Conservation (phyloP, 2,888 invertebrate genomes). For the Drosophila meridiana region DNA sequence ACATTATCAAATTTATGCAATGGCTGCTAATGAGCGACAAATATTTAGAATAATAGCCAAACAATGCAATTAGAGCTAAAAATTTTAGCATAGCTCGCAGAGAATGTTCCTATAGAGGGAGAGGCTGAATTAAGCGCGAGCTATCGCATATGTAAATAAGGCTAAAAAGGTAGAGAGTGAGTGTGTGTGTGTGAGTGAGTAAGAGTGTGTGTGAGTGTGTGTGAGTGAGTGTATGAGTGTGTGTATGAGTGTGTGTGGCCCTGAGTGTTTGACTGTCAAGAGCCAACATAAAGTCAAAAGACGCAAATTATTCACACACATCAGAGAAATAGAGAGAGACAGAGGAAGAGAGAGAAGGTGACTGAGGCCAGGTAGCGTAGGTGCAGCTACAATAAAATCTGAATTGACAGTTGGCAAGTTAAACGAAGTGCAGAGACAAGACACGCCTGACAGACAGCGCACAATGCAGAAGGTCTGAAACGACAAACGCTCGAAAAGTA, state of each 20-base stretch:
- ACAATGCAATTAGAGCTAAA: slow-evolving; percentile 51
- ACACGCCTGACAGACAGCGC: slow-evolving; percentile 18
- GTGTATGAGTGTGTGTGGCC: slow-evolving; percentile 17
- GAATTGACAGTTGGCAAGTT: slow-evolving; percentile 62
- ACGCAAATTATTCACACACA: slow-evolving; percentile 61
- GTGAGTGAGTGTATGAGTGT: not conserved
- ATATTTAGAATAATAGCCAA: slow-evolving; percentile 45
- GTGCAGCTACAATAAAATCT: slow-evolving; percentile 49
- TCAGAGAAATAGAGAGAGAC: not conserved
- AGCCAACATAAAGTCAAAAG: slow-evolving; percentile 72
- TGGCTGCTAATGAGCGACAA: slow-evolving; percentile 47
- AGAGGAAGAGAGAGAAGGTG: not conserved
- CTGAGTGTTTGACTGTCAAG: slow-evolving; percentile 52
- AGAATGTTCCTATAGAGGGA: not conserved
- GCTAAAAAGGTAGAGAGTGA: slow-evolving; percentile 37
- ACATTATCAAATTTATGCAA: slow-evolving; percentile 22
- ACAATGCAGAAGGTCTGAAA: slow-evolving; percentile 44
- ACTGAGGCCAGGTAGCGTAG: not conserved
- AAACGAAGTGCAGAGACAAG: slow-evolving; percentile 42
- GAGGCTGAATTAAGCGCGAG: slow-evolving; percentile 13
- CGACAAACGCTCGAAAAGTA: slow-evolving; percentile 58
- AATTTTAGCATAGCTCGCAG: slow-evolving; percentile 8
- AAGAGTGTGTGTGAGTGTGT: slow-evolving; percentile 16
- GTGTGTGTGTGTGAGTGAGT: slow-evolving; percentile 13
- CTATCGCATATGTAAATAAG: slow-evolving; percentile 62